A percentile compares a stretch with the other conserved stretches of the same genome.
Evolutionary conservation across 1,140 invertebrate genomes (phyloP).

Genomic region (Tetramorium alpestre): DNA sequence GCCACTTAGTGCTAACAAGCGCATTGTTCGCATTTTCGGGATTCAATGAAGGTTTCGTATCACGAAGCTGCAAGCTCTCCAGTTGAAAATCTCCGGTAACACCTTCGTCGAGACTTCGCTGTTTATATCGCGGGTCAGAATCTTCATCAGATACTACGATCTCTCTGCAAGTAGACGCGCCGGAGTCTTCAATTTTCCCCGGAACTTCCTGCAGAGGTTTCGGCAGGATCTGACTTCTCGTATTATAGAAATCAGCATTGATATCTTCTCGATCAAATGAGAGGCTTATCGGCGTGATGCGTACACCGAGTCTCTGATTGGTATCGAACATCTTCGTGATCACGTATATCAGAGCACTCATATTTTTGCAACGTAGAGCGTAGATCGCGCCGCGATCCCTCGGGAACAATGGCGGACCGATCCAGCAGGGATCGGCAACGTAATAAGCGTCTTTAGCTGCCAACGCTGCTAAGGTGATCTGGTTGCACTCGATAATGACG

Average conservation of each 20-base stretch:
- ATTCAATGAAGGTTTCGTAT: conserved; percentile 32
- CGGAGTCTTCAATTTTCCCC: conserved; percentile 50
- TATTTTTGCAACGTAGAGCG: conserved; percentile 79
- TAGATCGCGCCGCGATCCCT: conserved; percentile 79
- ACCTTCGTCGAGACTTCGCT: conserved; percentile 67
- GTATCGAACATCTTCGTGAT: conserved; percentile 81
- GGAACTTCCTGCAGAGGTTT: conserved; percentile 65
- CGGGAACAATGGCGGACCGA: conserved; percentile 80
- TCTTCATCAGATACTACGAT: conserved; percentile 64
- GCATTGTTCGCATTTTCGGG: conserved; percentile 62
- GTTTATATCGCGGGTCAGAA: conserved; percentile 73
- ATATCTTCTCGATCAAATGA: conserved; percentile 68
- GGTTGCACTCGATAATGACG: conserved; percentile 78
- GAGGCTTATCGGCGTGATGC: conserved; percentile 75
- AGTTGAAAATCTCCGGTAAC: neutral
- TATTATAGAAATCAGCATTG: neutral
- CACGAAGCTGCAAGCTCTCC: conserved; percentile 25
- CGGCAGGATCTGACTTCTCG: conserved; percentile 63
- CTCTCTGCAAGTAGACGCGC: conserved; percentile 65
- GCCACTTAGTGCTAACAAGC: conserved; percentile 75
- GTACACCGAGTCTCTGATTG: conserved; percentile 78
- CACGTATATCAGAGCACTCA: conserved; percentile 75
- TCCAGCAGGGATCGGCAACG: conserved; percentile 78
- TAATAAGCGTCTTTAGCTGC: conserved; percentile 76
- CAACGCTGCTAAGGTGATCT: conserved; percentile 73